Conservation (phyloP, 2,113 vertebrate species). For the Pampusana beccarii region DNA sequence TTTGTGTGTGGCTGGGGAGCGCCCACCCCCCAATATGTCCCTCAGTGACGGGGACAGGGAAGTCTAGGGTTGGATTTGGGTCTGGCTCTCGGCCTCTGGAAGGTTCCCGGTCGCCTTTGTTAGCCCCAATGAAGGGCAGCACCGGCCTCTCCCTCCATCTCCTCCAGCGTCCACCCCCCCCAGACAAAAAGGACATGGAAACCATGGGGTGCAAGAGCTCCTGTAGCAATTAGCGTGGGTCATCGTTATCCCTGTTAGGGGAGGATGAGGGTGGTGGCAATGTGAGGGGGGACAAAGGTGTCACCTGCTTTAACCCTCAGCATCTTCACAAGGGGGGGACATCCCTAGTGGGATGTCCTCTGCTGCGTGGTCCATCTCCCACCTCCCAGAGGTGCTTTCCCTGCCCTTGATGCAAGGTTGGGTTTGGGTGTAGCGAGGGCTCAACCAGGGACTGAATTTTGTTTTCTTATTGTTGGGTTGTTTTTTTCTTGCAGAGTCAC, state of each 20-base stretch:
- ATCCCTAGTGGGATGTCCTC: not conserved
- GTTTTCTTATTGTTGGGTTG: rapidly evolving
- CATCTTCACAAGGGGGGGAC: rapidly evolving
- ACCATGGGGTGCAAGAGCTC: rapidly evolving
- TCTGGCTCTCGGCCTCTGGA: not conserved
- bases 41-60: too few species aligned
- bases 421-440: not conserved
- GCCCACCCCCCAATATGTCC: too few species aligned
- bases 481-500: slow-evolving; percentile 45
- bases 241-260: not conserved
- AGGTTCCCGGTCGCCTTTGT: not conserved
- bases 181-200: not conserved
- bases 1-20: too few species aligned
- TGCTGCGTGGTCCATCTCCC: too few species aligned
- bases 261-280: not conserved
- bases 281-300: not conserved
- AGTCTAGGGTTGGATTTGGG: not conserved
- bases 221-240: rapidly evolving
- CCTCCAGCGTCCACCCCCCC: too few species aligned
- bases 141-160: not conserved
- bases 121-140: not conserved
- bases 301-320: not conserved
- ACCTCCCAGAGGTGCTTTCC: too few species aligned
- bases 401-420: rapidly evolving
- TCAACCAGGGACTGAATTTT: rapidly evolving